These are phyloP conservation scores for Macropodus opercularis DNA, from an alignment of 2,797 vertebrate genomes.

Conservation along the genomic window DNA sequence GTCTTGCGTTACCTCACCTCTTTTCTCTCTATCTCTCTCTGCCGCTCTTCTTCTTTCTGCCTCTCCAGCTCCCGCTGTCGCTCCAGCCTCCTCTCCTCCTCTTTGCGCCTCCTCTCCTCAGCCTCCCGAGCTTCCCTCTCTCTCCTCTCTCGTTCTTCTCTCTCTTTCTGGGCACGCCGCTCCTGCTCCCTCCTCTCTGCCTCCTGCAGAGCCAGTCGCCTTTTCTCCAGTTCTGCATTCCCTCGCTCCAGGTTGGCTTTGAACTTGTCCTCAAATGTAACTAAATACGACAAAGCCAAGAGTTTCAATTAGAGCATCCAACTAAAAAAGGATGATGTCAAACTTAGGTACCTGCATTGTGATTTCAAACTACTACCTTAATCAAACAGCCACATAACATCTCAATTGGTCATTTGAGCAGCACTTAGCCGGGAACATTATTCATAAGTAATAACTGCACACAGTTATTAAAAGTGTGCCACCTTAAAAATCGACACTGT, in stretches of 20 bases:
- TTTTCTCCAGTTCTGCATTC: constrained; percentile 93
- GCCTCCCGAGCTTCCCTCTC: constrained; percentile 76
- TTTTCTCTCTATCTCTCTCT: constrained; percentile 78
- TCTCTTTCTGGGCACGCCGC: constrained; percentile 87
- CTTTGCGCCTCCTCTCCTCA: constrained; percentile 81
- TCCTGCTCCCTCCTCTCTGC: constrained; percentile 90
- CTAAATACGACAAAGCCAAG: no score
- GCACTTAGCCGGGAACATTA: no score
- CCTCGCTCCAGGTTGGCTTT: constrained; percentile 94
- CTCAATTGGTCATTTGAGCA: no score
- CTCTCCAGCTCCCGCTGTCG: constrained; percentile 75
- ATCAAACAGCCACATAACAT: no score
- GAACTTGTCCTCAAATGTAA: constrained; percentile 93
- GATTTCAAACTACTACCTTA: no score
- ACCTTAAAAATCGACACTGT: no score
- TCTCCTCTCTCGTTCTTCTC: constrained; percentile 87
- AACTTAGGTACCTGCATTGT: no score
- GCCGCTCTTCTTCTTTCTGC: constrained; percentile 77
- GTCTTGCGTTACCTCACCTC: constrained; percentile 62
- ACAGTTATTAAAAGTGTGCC: no score
- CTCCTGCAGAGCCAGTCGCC: constrained; percentile 87
- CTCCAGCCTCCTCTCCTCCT: constrained; percentile 85
- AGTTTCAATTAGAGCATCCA: no score
- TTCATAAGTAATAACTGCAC: no score
- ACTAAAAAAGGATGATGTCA: no score